phyloP scores from a whole-genome alignment of 2,113 vertebrate genomes.

The Pholis gunnellus region DNA sequence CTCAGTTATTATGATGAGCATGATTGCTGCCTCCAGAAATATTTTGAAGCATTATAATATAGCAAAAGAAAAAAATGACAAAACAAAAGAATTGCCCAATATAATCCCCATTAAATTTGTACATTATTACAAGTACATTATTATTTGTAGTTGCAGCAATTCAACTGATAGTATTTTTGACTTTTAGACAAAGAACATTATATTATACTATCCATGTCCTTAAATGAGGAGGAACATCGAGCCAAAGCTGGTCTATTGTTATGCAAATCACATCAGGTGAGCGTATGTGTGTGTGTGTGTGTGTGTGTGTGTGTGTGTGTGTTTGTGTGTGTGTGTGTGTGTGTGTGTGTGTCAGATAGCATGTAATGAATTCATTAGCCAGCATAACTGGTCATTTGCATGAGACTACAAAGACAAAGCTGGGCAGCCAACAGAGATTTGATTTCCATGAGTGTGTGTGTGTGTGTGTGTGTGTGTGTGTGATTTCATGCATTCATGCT shows the following conservation, averaged over 20 bases:
- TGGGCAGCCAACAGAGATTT: conserved; percentile 34
- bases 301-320: background rate
- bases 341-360: conserved; percentile 23
- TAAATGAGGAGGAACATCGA: conserved; percentile 30
- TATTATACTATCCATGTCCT: background rate
- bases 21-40: background rate
- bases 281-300: background rate
- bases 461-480: conserved; percentile 1
- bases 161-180: background rate
- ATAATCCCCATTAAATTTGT: background rate
- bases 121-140: background rate
- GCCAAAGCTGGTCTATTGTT: conserved; percentile 21
- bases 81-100: background rate
- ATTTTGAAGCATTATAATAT: background rate
- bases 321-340: background rate
- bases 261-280: conserved; percentile 42
- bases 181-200: background rate
- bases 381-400: conserved; percentile 58
- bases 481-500: conserved; percentile 9
- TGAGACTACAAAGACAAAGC: conserved; percentile 49
- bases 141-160: background rate
- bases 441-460: conserved; percentile 30
- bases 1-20: background rate
- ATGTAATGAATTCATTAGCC: conserved; percentile 65
- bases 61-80: too few relatives aligned